Conservation (phyloP, 2,113 vertebrate species). For the Mastomys coucha region DNA sequence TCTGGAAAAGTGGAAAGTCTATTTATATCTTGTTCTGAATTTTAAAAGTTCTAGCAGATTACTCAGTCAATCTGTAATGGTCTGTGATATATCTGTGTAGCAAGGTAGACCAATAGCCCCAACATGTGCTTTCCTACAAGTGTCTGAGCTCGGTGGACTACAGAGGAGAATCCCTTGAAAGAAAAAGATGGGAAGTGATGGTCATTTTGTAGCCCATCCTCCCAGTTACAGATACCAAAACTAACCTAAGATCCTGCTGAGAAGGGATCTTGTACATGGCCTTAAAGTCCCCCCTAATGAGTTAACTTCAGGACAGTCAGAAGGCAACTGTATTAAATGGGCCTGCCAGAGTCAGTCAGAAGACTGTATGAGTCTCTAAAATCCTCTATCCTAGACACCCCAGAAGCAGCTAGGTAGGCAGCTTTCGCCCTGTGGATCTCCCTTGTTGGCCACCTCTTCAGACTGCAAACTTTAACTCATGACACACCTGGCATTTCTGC, state of each 20-base stretch:
- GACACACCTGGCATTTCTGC: fast-evolving
- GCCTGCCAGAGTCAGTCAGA: background rate
- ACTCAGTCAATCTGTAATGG: fast-evolving
- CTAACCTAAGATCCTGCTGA: background rate
- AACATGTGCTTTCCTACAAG: fast-evolving
- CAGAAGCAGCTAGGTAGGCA: background rate
- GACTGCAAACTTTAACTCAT: background rate
- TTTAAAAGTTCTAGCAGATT: background rate
- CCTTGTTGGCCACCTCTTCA: too few relatives aligned
- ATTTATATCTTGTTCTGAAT: background rate
- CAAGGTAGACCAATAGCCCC: fast-evolving
- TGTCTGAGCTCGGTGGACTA: background rate
- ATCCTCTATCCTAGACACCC: background rate
- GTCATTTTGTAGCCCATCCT: background rate
- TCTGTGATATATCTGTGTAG: fast-evolving
- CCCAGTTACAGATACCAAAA: background rate
- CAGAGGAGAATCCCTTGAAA: background rate
- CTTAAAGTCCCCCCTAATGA: background rate
- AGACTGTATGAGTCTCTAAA: background rate
- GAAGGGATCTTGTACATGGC: background rate
- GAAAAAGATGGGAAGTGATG: background rate
- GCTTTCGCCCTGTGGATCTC: fast-evolving
- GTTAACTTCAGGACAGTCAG: background rate
- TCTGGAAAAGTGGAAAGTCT: background rate
- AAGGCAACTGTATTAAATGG: background rate